Conservation (phyloP, 2,113 vertebrate genomes). For the Sturnus vulgaris region DNA sequence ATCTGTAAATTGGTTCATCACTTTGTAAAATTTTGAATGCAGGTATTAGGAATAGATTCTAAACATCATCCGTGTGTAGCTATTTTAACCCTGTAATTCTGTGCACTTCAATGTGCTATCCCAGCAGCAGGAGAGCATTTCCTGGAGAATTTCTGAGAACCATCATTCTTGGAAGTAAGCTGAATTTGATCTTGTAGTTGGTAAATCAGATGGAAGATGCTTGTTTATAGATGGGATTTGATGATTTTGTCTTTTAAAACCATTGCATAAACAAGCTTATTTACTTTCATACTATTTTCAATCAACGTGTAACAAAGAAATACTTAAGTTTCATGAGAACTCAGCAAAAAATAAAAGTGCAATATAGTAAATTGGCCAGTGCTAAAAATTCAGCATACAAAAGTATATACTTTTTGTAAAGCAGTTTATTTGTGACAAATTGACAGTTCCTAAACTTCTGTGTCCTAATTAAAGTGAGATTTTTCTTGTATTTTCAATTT, state of each 20-base stretch:
- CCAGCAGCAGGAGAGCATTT: not conserved
- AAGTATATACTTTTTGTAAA: not conserved
- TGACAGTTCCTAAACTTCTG: not conserved
- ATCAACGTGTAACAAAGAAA: not conserved
- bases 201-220: not conserved
- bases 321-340: not conserved
- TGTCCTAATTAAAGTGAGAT: not conserved
- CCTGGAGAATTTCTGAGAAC: not conserved
- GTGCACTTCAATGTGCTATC: not conserved
- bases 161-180: not conserved
- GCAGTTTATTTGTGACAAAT: not conserved
- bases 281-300: not conserved
- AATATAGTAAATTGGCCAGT: not conserved
- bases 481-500: not conserved
- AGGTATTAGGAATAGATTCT: not conserved
- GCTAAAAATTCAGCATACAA: not conserved
- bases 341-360: not conserved
- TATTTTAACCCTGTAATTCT: not conserved
- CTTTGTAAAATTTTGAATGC: not conserved
- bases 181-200: not conserved
- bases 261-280: not conserved
- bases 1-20: not conserved
- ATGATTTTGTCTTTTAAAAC: not conserved
- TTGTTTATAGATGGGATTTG: not conserved
- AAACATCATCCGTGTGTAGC: not conserved